Evolutionary conservation across 2,888 invertebrate genomes (phyloP).

Genomic region (Onthophagus sagittarius): DNA sequence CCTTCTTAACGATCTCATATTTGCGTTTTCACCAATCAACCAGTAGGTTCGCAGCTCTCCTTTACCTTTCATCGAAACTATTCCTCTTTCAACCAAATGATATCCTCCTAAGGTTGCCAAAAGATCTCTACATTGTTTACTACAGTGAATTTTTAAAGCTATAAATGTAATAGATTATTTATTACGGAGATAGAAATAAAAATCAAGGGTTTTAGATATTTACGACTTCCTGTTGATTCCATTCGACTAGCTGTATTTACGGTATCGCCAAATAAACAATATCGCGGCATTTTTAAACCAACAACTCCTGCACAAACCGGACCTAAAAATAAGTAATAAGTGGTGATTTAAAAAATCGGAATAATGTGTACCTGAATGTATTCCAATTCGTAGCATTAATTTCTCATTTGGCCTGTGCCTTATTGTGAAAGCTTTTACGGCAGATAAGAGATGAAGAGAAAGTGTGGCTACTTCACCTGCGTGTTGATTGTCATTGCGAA

Average conservation of each 20-base stretch:
- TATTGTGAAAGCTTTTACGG: slow-evolving; percentile 82
- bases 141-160: slow-evolving; percentile 82
- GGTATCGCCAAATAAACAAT: slow-evolving; percentile 89
- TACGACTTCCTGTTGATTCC: slow-evolving; percentile 79
- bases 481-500: slow-evolving; percentile 83
- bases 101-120: slow-evolving; percentile 74
- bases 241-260: slow-evolving; percentile 87
- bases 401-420: slow-evolving; percentile 82
- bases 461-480: slow-evolving; percentile 92
- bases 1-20: slow-evolving; percentile 55
- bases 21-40: slow-evolving; percentile 72
- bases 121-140: slow-evolving; percentile 65
- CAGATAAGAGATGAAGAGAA: slow-evolving; percentile 81
- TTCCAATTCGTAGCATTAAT: slow-evolving; percentile 81
- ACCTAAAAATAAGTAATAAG: slow-evolving; percentile 50
- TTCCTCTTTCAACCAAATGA: slow-evolving; percentile 68
- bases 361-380: slow-evolving; percentile 70
- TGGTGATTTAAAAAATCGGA: not conserved
- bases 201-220: slow-evolving; percentile 43
- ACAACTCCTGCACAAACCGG: slow-evolving; percentile 92
- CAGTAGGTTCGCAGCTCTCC: slow-evolving; percentile 80
- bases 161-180: slow-evolving; percentile 23
- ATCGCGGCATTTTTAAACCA: slow-evolving; percentile 89
- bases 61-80: slow-evolving; percentile 80
- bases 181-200: not conserved